phyloP scores from a whole-genome alignment of 23 tunicate species.

The Halocynthia aurantium region DNA sequence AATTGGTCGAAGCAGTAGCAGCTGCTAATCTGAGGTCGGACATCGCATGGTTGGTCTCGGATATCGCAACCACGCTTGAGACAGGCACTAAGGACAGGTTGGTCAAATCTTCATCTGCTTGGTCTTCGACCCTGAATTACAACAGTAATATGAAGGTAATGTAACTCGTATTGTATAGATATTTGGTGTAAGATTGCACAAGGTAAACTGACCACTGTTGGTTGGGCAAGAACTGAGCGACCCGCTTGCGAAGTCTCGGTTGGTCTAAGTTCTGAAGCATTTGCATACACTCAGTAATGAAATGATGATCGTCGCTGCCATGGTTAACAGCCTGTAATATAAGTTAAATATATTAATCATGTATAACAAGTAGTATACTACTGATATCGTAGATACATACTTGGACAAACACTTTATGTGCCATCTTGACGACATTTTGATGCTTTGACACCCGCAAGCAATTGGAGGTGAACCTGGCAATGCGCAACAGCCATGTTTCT shows the following conservation, averaged over 20 bases:
- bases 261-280: slow-evolving; percentile 15
- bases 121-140: no score
- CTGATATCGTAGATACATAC: slow-evolving; percentile 11
- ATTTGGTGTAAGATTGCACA: no score
- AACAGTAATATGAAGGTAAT: no score
- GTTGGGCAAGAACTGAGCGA: slow-evolving; percentile 16
- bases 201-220: no score
- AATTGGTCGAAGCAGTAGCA: background rate
- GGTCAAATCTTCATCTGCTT: no score
- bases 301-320: slow-evolving; percentile 13
- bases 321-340: slow-evolving; percentile 17
- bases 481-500: slow-evolving; percentile 10
- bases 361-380: background rate
- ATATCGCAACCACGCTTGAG: no score
- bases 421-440: slow-evolving; percentile 73
- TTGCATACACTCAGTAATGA: slow-evolving; percentile 17
- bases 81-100: no score
- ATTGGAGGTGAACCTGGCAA: slow-evolving; percentile 48
- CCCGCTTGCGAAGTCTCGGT: slow-evolving; percentile 19
- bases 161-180: no score
- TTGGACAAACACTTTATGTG: slow-evolving; percentile 71
- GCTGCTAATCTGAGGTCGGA: no score
- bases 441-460: slow-evolving; percentile 65
- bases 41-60: no score
- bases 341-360: background rate